Percentiles rank a stretch among this genome's conserved stretches.
Evolutionary conservation across 2,797 vertebrate species (phyloP).

Genomic region (Danio aesculapii): DNA sequence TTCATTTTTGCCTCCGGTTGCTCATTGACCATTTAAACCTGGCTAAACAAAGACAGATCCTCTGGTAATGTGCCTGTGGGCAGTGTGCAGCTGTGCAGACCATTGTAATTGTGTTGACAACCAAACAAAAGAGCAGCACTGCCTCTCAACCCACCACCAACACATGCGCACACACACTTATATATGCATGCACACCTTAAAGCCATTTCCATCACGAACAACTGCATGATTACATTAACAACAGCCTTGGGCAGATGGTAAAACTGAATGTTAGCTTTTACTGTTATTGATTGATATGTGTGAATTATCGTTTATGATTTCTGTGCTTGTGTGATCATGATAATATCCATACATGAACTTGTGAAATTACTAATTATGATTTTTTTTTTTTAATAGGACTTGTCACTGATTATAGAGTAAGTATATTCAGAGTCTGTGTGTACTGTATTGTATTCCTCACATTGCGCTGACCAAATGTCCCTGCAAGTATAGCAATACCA

Average conservation of each 20-base stretch:
- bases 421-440: conserved; percentile 61
- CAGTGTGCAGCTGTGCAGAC: conserved; percentile 68
- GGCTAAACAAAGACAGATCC: conserved; percentile 43
- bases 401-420: conserved; percentile 90
- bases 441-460: background rate
- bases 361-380: background rate
- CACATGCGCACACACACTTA: conserved; percentile 19
- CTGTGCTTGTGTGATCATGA: conserved; percentile 34
- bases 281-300: background rate
- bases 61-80: conserved; percentile 22
- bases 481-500: no score
- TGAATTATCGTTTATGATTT: background rate
- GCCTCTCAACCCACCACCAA: conserved; percentile 34
- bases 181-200: conserved; percentile 34
- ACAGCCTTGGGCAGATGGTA: conserved; percentile 48
- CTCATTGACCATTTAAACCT: conserved; percentile 35
- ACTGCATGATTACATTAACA: conserved; percentile 21
- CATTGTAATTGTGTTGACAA: conserved; percentile 73
- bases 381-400: conserved; percentile 74
- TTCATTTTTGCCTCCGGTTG: conserved; percentile 21
- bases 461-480: no score
- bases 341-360: conserved; percentile 50
- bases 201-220: conserved; percentile 33
- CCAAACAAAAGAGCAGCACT: conserved; percentile 61
- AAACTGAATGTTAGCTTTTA: conserved; percentile 48